Evolutionary conservation across 2,113 vertebrate species (phyloP), one percentile per base, ranked within the genome.

Genomic region (Pluvianellus socialis): DNA sequence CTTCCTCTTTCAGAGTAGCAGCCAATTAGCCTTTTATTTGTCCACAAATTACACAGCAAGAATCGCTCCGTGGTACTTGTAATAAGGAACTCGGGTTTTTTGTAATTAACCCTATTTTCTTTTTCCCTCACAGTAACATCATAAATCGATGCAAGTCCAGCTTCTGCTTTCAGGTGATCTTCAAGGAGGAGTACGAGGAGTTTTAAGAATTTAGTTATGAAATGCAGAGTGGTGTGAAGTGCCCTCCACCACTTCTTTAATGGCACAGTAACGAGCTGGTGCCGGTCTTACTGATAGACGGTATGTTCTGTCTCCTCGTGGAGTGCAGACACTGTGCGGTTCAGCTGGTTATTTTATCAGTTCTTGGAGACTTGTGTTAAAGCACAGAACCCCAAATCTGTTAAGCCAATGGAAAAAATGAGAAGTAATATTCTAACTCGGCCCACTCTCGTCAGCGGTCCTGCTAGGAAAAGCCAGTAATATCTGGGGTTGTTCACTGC

Each of bases 221-320:
- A 71, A n/a, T 4, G 17, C 38, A 28, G 81, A 62, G 26, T 5
- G 32, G 62, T 47, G 18, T 19, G 6, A 61, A 63, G 47, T 42
- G 35, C 20, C n/a, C n/a, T 77, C 33, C 5, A 0, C 19, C 5
- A 1, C 33, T 72, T 32, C 6, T 13, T 19, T 58, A 32, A 23
- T 3, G 8, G 15, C 44, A 27, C 2, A 0, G 61, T 22, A 53
- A 70, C 7, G 12, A 35, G 20, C 33, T n/a, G 3, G 13, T 26
- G 45, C 72, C 79, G 70, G 38, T 42, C 12, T 33, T 35, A 12
- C 14, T 1, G 0, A 4, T 2, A 40, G n/a, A 33, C 6, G 35
- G 0, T 3, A 8, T 8, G 13, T 44, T 81, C 38, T 32, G 42
- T n/a, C 12, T 56, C 40, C 33, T 63, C 0, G 1, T 16, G 49